phyloP scores from a whole-genome alignment of 2,888 invertebrate species.

The Notodromas monacha region DNA sequence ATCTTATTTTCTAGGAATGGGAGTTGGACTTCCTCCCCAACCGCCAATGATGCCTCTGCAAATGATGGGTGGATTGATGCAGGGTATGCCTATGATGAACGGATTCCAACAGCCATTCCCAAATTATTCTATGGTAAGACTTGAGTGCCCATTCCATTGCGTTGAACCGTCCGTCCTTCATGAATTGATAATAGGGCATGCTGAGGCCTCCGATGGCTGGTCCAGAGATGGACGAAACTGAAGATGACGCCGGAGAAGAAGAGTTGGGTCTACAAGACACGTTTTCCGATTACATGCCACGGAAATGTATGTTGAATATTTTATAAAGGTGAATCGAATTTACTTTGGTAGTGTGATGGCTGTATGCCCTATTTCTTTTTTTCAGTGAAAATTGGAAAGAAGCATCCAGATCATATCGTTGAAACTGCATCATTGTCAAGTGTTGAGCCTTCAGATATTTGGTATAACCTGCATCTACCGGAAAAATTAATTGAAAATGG shows the following conservation, averaged over 20 bases:
- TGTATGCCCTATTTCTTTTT: slow-evolving; percentile 9
- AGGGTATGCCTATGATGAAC: too few species aligned
- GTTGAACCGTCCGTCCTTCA: background rate
- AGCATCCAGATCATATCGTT: slow-evolving; percentile 94
- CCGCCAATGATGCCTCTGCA: too few species aligned
- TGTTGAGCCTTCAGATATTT: slow-evolving; percentile 72
- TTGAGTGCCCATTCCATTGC: slow-evolving; percentile 1
- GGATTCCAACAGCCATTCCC: too few species aligned
- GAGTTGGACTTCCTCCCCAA: too few species aligned
- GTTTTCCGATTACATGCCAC: slow-evolving; percentile 89
- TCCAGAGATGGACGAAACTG: slow-evolving; percentile 20
- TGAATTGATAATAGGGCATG: background rate
- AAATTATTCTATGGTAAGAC: too few species aligned
- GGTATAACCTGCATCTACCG: slow-evolving; percentile 38
- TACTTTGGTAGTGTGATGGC: slow-evolving; percentile 8
- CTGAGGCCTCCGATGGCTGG: slow-evolving; percentile 8
- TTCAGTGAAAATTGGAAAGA: slow-evolving; percentile 57
- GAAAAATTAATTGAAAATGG: slow-evolving; percentile 49
- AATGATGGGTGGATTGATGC: too few species aligned
- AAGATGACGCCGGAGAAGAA: slow-evolving; percentile 64
- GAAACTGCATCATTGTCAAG: slow-evolving; percentile 91
- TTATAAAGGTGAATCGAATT: slow-evolving; percentile 5
- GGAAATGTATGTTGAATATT: slow-evolving; percentile 31
- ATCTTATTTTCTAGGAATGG: too few species aligned
- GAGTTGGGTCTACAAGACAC: slow-evolving; percentile 94